Conservation (phyloP, 2,113 vertebrate genomes). For the Vimba vimba region DNA sequence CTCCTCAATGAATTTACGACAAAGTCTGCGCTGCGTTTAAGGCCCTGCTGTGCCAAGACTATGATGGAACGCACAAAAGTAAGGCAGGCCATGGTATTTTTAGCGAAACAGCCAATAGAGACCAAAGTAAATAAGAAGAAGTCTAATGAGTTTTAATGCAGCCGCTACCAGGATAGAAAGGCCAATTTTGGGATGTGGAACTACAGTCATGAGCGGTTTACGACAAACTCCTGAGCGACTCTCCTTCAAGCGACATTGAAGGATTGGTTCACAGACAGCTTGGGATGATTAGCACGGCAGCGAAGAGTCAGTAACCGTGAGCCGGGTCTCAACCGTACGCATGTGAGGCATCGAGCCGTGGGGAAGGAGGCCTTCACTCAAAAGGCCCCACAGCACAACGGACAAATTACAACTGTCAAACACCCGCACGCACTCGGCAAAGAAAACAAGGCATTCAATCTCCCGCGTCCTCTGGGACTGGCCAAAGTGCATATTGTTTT, state of each 20-base stretch:
- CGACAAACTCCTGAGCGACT: slow-evolving; percentile 76
- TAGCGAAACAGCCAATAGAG: slow-evolving; percentile 74
- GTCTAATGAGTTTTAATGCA: slow-evolving; percentile 77
- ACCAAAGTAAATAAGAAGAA: slow-evolving; percentile 76
- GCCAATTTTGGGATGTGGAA: slow-evolving; percentile 73
- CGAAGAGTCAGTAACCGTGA: slow-evolving; percentile 16
- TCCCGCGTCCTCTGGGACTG: slow-evolving; percentile 65
- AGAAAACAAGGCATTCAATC: slow-evolving; percentile 65
- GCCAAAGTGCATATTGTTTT: slow-evolving; percentile 71
- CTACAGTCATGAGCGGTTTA: slow-evolving; percentile 75
- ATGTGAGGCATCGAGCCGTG: not conserved
- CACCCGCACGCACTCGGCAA: slow-evolving; percentile 25
- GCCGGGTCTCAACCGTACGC: not conserved
- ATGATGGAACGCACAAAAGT: slow-evolving; percentile 74
- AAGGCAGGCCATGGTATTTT: slow-evolving; percentile 81
- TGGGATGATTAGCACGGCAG: slow-evolving; percentile 75
- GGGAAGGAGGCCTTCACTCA: slow-evolving; percentile 35
- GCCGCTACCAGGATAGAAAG: slow-evolving; percentile 70
- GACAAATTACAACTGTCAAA: slow-evolving; percentile 74
- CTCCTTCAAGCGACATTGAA: slow-evolving; percentile 82
- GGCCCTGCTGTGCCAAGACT: slow-evolving; percentile 69
- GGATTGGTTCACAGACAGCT: slow-evolving; percentile 73
- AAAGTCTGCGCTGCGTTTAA: not conserved
- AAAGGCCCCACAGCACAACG: slow-evolving; percentile 65
- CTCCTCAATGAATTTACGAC: slow-evolving; percentile 59